phyloP scores from a whole-genome alignment of 2,888 invertebrate species.

The Eurytoma californica region DNA sequence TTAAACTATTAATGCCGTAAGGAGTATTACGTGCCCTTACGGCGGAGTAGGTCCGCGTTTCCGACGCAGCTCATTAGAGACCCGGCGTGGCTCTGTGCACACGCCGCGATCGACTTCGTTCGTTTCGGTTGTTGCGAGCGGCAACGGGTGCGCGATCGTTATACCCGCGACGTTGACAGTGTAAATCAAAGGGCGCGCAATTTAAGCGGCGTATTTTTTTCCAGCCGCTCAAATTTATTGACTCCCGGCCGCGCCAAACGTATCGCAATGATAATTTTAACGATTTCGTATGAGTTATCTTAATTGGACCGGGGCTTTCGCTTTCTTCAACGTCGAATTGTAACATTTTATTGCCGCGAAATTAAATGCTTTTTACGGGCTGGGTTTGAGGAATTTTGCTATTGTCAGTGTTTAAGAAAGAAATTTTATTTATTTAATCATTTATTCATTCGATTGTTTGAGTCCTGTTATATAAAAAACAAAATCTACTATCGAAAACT shows the following conservation, averaged over 20 bases:
- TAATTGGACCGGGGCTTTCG: too few species aligned
- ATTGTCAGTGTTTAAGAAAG: too few species aligned
- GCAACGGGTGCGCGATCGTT: neutral
- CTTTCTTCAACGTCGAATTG: too few species aligned
- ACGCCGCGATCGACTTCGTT: slow-evolving; percentile 38
- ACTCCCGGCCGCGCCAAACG: neutral
- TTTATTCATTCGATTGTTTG: too few species aligned
- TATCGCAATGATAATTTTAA: neutral
- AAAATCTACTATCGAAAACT: too few species aligned
- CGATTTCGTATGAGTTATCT: neutral
- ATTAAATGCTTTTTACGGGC: too few species aligned
- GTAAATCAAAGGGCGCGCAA: slow-evolving; percentile 17
- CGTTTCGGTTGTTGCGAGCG: neutral
- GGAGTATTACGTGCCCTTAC: slow-evolving; percentile 6
- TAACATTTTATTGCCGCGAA: too few species aligned
- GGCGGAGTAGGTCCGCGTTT: slow-evolving; percentile 13
- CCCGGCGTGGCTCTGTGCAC: neutral
- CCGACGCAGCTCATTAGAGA: slow-evolving; percentile 43
- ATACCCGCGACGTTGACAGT: slow-evolving; percentile 1
- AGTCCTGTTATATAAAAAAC: too few species aligned
- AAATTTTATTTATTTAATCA: too few species aligned
- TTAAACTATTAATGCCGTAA: slow-evolving; percentile 56
- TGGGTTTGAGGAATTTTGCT: too few species aligned
- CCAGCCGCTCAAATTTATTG: neutral
- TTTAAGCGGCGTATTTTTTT: neutral